Evolutionary conservation across 2,797 vertebrate genomes (phyloP).

Genomic region (Myripristis murdjan): DNA sequence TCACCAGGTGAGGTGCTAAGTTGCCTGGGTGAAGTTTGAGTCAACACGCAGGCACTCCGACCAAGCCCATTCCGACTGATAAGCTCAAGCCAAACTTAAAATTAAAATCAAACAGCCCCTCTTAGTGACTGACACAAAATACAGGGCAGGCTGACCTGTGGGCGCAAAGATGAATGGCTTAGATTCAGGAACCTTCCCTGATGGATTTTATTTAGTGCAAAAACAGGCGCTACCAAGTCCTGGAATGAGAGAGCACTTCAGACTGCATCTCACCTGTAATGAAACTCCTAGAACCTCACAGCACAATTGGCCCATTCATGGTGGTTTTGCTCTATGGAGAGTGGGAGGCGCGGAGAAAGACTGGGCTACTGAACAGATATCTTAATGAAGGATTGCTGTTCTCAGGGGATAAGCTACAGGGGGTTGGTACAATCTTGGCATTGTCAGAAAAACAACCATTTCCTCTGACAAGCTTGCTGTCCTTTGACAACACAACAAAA

Average conservation of each 20-base stretch:
- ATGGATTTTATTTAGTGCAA: slow-evolving; percentile 45
- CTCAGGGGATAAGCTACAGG: slow-evolving; percentile 15
- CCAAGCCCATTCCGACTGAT: slow-evolving; percentile 42
- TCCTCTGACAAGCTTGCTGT: not conserved
- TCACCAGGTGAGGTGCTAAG: slow-evolving; percentile 61
- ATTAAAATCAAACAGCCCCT: slow-evolving; percentile 43
- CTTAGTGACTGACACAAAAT: slow-evolving; percentile 18
- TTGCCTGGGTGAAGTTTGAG: slow-evolving; percentile 47
- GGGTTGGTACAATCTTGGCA: not conserved
- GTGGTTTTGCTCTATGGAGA: slow-evolving; percentile 34
- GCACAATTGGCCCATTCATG: slow-evolving; percentile 80
- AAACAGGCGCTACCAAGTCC: slow-evolving; percentile 34
- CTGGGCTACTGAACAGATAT: slow-evolving; percentile 16
- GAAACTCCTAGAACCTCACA: slow-evolving; percentile 65
- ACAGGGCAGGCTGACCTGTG: slow-evolving; percentile 37
- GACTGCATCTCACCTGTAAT: slow-evolving; percentile 71
- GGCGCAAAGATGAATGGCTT: slow-evolving; percentile 47
- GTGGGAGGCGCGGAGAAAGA: slow-evolving; percentile 35
- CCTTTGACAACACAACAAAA: not conserved
- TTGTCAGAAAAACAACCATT: not conserved
- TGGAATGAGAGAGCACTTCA: slow-evolving; percentile 68
- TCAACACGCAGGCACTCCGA: slow-evolving; percentile 43
- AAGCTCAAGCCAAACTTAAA: slow-evolving; percentile 44
- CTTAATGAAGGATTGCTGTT: slow-evolving; percentile 33
- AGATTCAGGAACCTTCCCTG: slow-evolving; percentile 44